Evolutionary conservation across 2,888 invertebrate genomes (phyloP).

Genomic region (Papilio gigon): DNA sequence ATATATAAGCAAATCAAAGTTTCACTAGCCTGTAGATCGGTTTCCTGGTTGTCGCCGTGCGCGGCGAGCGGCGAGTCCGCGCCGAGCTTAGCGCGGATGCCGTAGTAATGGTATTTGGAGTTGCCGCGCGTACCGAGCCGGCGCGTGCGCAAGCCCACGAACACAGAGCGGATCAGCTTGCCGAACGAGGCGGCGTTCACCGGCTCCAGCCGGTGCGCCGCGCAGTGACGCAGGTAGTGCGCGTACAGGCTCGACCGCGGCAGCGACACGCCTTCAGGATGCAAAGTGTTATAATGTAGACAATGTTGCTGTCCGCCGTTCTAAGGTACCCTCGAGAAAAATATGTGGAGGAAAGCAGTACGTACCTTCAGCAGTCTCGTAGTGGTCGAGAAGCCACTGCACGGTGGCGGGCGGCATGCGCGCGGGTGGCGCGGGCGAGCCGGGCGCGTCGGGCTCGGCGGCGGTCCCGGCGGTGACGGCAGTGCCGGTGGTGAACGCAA

Average conservation of each 20-base stretch:
- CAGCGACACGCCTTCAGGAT: slow-evolving; percentile 86
- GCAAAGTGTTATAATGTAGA: neutral
- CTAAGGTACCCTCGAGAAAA: no score
- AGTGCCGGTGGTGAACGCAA: slow-evolving; percentile 41
- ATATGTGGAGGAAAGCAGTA: no score
- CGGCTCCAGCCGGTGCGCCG: slow-evolving; percentile 95
- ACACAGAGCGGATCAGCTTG: slow-evolving; percentile 98
- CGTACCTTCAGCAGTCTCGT: slow-evolving; percentile 95
- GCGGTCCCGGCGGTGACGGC: slow-evolving; percentile 49
- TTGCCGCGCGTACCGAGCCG: slow-evolving; percentile 98
- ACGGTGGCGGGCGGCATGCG: slow-evolving; percentile 89
- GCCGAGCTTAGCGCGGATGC: slow-evolving; percentile 94
- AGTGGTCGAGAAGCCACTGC: slow-evolving; percentile 98
- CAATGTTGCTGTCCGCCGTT: no score
- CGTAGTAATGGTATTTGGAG: slow-evolving; percentile 99
- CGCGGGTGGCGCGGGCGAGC: slow-evolving; percentile 57
- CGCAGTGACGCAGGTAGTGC: slow-evolving; percentile 98
- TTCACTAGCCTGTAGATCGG: slow-evolving; percentile 41
- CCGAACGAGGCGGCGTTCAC: slow-evolving; percentile 99
- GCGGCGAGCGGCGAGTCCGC: slow-evolving; percentile 44
- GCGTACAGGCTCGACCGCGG: slow-evolving; percentile 98
- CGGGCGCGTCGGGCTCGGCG: slow-evolving; percentile 71
- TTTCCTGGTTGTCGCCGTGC: slow-evolving; percentile 41
- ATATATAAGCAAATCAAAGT: neutral
- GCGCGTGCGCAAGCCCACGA: slow-evolving; percentile 96